These are phyloP conservation scores for Lasioglossum albipes DNA, from an alignment of 1,140 invertebrate genomes.

Conservation along the genomic window DNA sequence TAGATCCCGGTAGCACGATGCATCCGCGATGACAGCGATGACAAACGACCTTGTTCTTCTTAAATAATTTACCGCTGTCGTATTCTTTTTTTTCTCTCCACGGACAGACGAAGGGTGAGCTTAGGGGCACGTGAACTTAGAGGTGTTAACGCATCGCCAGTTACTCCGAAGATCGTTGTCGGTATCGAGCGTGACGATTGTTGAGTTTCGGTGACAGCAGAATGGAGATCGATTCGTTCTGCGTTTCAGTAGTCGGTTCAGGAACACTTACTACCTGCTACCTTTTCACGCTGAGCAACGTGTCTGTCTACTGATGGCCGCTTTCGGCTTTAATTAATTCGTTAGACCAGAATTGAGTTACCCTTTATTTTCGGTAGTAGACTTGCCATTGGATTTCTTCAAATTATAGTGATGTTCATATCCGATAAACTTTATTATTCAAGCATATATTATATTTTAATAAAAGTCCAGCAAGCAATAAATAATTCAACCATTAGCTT, in stretches of 20 bases:
- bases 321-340: background rate
- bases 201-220: background rate
- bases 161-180: slow-evolving; percentile 24
- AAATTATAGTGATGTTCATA: no score
- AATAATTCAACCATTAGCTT: no score
- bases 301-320: background rate
- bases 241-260: background rate
- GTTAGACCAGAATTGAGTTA: no score
- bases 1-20: slow-evolving; percentile 22
- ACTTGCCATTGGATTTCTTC: no score
- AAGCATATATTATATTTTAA: no score
- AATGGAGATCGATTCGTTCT: background rate
- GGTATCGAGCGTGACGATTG: slow-evolving; percentile 2
- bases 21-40: slow-evolving; percentile 42
- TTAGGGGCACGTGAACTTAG: no score
- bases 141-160: slow-evolving; percentile 17
- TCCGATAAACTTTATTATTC: no score
- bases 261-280: background rate
- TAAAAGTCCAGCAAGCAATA: no score
- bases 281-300: background rate
- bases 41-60: slow-evolving; percentile 42
- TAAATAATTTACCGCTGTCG: slow-evolving; percentile 39
- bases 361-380: no score
- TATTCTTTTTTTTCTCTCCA: background rate
- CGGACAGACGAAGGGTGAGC: background rate